These are phyloP conservation scores for Nixonia krombeini DNA, from an alignment of 1,140 invertebrate species.

Conservation along the genomic window DNA sequence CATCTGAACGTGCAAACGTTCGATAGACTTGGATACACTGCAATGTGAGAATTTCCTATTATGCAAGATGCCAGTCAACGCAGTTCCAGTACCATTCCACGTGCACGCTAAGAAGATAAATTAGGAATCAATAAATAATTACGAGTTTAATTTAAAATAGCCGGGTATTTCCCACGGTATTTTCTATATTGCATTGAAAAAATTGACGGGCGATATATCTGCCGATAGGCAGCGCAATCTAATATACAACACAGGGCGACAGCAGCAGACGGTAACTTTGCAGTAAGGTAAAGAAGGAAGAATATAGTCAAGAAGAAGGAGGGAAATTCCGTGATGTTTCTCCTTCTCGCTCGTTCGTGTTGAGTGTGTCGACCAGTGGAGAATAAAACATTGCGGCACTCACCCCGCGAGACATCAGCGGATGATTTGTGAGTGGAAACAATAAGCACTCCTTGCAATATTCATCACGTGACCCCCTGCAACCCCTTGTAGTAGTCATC, in stretches of 20 bases:
- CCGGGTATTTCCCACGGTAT: neutral
- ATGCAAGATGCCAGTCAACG: no score
- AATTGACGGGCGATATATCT: slow-evolving; percentile 4
- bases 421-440: slow-evolving; percentile 71
- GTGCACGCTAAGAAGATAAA: no score
- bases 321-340: slow-evolving; percentile 3
- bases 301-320: slow-evolving; percentile 6
- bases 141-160: no score
- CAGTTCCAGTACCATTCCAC: no score
- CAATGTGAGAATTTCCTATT: no score
- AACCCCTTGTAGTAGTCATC: slow-evolving; percentile 31
- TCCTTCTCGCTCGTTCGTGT: slow-evolving; percentile 12
- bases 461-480: slow-evolving; percentile 61
- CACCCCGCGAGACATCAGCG: slow-evolving; percentile 66
- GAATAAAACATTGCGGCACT: slow-evolving; percentile 65
- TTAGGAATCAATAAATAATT: no score
- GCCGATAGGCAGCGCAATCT: slow-evolving; percentile 19
- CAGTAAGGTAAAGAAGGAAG: neutral
- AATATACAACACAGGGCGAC: slow-evolving; percentile 20
- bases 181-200: no score
- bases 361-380: slow-evolving; percentile 49
- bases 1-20: no score
- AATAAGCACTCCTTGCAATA: slow-evolving; percentile 70
- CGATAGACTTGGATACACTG: no score
- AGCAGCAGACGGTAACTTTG: slow-evolving; percentile 1